A percentile compares a stretch with the other conserved stretches of the same genome.
These are phyloP conservation scores for Cryptomyrus ogoouensis DNA, from an alignment of 2,113 vertebrate species.

Conservation along the genomic window DNA sequence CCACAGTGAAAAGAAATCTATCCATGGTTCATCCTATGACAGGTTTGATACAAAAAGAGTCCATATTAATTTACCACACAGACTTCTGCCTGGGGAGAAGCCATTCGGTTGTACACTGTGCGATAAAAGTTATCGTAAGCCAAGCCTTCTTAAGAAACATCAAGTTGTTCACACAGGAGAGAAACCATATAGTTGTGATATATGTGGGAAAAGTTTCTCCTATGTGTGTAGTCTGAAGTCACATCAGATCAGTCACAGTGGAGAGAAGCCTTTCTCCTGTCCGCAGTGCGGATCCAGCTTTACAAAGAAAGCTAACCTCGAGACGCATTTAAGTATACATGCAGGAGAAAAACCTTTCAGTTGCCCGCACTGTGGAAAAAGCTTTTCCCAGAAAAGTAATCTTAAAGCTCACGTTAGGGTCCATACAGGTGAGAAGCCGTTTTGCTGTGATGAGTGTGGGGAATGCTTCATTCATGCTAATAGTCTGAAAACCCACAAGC, in stretches of 20 bases:
- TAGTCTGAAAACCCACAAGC: conserved; percentile 47
- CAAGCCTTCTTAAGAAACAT: conserved; percentile 57
- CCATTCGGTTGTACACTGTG: conserved; percentile 55
- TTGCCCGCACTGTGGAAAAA: conserved; percentile 58
- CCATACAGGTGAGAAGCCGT: conserved; percentile 63
- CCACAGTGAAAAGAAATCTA: background rate
- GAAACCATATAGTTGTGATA: conserved; percentile 69
- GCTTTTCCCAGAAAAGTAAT: conserved; percentile 69
- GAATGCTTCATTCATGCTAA: conserved; percentile 53
- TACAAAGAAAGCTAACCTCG: conserved; percentile 60
- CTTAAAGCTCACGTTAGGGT: conserved; percentile 64
- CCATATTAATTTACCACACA: conserved; percentile 8
- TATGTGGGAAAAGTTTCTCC: conserved; percentile 72
- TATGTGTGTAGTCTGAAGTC: conserved; percentile 65
- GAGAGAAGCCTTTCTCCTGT: conserved; percentile 58
- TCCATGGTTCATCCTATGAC: background rate
- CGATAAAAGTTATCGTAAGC: conserved; percentile 46
- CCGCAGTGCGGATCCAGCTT: conserved; percentile 56
- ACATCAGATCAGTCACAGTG: conserved; percentile 58
- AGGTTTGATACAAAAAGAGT: background rate
- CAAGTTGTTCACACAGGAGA: conserved; percentile 61
- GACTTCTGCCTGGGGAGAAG: conserved; percentile 12
- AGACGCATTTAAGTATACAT: conserved; percentile 56
- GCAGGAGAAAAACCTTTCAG: conserved; percentile 63
- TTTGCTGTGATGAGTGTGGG: conserved; percentile 65